A percentile compares a stretch with the other conserved stretches of the same genome.
Conservation (phyloP, 2,113 vertebrate genomes). For the Arenaria interpres region DNA sequence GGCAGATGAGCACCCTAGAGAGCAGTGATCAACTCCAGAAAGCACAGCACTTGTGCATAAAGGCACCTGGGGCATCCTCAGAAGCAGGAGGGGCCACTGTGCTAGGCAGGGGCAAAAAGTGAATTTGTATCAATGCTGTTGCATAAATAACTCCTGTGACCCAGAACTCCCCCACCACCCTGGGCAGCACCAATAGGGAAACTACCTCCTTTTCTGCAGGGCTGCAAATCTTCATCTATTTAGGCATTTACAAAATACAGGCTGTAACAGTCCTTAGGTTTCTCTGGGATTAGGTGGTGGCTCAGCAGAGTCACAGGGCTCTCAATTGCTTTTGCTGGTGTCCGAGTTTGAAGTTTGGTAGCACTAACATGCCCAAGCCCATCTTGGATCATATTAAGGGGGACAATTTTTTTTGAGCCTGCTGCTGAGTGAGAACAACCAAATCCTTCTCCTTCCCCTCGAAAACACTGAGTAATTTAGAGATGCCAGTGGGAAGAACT, state of each 20-base stretch:
- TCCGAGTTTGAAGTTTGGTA: not conserved
- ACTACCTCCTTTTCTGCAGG: not conserved
- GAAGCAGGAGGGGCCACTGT: not conserved
- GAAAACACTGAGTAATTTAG: not conserved
- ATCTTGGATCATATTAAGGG: not conserved
- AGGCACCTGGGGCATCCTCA: not conserved
- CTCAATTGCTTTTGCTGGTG: not conserved
- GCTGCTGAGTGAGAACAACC: not conserved
- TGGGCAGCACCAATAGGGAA: not conserved
- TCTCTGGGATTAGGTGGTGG: not conserved
- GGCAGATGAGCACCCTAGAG: not conserved
- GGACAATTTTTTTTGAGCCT: not conserved
- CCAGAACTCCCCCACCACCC: not conserved
- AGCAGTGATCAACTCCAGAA: not conserved
- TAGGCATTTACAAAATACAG: not conserved
- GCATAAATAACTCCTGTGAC: not conserved
- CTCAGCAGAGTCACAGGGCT: not conserved
- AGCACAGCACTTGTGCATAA: not conserved
- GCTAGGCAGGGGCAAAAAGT: fast-evolving
- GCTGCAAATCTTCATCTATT: not conserved
- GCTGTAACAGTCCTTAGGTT: not conserved
- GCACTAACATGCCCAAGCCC: not conserved
- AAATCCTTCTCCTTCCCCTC: not conserved
- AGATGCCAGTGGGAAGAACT: not conserved
- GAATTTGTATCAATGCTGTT: not conserved